Base-by-base conservation (phyloP, 1,140 invertebrate species). In the Schlechtendalia chinensis region DNA sequence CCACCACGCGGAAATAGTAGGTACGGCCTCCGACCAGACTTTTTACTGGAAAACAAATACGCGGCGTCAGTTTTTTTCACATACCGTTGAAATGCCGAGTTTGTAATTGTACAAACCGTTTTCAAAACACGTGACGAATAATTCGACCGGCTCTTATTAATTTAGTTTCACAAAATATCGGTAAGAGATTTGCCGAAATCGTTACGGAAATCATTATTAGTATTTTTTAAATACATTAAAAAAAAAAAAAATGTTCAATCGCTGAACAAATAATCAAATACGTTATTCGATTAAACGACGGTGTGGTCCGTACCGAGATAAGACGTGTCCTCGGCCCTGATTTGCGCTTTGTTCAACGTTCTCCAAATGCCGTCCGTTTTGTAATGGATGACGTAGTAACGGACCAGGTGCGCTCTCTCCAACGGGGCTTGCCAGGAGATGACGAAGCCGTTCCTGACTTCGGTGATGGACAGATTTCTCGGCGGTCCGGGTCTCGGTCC, bases 321-420 rank as follows among this genome's bases (percentile, higher is more conserved):
- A 84, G 91, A 91, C 82, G 93, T 95, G 87, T 94, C 93, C 87
- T 94, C 93, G 2, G 94, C 91, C 83, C 93, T 89, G 84, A 96
- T 95, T 85, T 93, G 91, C 82, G 93, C 93, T 83, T 93, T 92
- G 87, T 94, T 95, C 83, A 95, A 89, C 81, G 90, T 91, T 86
- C 93, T 94, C 94, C 93, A 96, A 83, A 90, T 90, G 81, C 92
- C 92, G 86, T 95, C 93, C 27, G 92, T 94, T 84, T 92, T 91
- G 88, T 94, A 96, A 86, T 96, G 94, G 85, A 97, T 94, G 63
- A 92, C 93, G 86, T 97, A 97, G 88, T 95, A 94, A 85, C 94
- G 93, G 82, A 97, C 91, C 27, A 94, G 88, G 83, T 93, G 89
- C 27, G 90, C 89, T 82, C 90, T 89, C 84, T 95, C 93, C 63